Base-by-base conservation (phyloP, 1,140 invertebrate genomes). In the Calephelis virginiensis region DNA sequence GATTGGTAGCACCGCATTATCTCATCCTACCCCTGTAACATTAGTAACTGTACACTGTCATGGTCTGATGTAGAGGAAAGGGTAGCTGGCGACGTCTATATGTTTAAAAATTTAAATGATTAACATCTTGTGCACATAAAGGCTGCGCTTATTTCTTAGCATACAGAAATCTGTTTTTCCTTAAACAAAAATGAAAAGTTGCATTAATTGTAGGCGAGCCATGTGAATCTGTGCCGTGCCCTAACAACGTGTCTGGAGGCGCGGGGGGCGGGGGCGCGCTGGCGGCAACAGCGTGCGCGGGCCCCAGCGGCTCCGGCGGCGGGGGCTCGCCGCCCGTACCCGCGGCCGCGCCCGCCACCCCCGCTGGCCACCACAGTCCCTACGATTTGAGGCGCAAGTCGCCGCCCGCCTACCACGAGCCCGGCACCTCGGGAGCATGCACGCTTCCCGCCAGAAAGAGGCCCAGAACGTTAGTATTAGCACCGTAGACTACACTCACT, bases 321-420 rank as follows among this genome's bases (percentile, higher is more conserved):
- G 80, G 88, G 64, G 79, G 85, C 59, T 80, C 85, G 43, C 78
- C 88, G 49, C 82, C 83, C 8, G 83, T 86, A 67, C 85, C 86
- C n/a, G 83, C 86, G 38, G 84, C 87, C 40, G 84, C 89, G 37
- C 73, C 89, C 40, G 83, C 91, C 70, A 85, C 91, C 73, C 89
- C 92, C 64, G 92, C 92, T 70, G 93, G 92, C 71, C 96, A 97
- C 86, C 95, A 96, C 79, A 95, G 96, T 63, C 96, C 96, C 0
- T 97, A 97, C 81, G 96, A 97, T 85, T 91, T 97, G 75, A 92
- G 96, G 71, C 93, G 96, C 74, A 97, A 97, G 90, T 96, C 95
- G 74, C 94, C 95, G 67, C 94, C 95, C 60, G 94, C 91, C 53
- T 93, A 93, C 80, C 93, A 94, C 77, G 94, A 94, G 81, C 92